phyloP scores from a whole-genome alignment of 2,888 invertebrate species.

The Rambutsinella grinnellia region DNA sequence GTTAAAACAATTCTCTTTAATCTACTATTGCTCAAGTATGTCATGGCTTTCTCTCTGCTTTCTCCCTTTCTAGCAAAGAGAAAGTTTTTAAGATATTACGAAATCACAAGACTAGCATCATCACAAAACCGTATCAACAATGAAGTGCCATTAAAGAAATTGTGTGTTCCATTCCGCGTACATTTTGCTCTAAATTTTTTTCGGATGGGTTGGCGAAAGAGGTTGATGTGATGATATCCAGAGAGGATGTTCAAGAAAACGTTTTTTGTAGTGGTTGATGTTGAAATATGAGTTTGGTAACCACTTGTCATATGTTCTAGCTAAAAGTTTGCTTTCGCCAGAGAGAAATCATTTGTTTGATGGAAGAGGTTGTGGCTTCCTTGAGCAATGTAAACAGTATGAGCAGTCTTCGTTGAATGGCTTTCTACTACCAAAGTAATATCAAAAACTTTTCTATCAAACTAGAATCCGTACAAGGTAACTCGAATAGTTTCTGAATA shows the following conservation, averaged over 20 bases:
- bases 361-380: conserved; percentile 10
- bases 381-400: background rate
- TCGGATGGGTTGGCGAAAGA: background rate
- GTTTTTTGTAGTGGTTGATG: too few relatives aligned
- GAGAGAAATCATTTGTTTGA: conserved; percentile 34
- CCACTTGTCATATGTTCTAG: conserved; percentile 29
- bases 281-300: conserved; percentile 35
- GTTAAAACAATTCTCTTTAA: too few relatives aligned
- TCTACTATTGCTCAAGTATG: too few relatives aligned
- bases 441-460: too few relatives aligned
- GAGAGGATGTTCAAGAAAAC: conserved; percentile 1
- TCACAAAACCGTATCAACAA: background rate
- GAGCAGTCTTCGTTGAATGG: too few relatives aligned
- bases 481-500: background rate
- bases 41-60: too few relatives aligned
- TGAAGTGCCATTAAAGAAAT: background rate
- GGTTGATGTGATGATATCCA: background rate
- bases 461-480: too few relatives aligned
- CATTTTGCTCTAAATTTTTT: background rate
- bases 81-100: too few relatives aligned
- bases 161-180: background rate
- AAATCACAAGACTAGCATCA: background rate
- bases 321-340: conserved; percentile 24
- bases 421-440: too few relatives aligned
- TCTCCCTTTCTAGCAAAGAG: too few relatives aligned